Percentiles rank a stretch among this genome's conserved stretches.
phyloP scores from a whole-genome alignment of 2,888 invertebrate species.

The Scrobipalpa atriplicella region DNA sequence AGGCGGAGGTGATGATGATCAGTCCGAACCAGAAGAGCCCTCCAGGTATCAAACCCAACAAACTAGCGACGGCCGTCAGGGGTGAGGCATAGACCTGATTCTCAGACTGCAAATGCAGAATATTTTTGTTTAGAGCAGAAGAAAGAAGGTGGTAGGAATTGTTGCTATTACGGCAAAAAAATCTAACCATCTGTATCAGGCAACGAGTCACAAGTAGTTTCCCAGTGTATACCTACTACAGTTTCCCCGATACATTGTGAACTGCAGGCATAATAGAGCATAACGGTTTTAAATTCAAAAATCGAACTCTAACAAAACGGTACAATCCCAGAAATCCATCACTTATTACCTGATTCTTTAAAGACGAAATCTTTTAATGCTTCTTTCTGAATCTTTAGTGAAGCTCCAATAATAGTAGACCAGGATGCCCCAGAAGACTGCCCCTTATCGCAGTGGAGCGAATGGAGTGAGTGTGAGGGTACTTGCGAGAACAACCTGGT shows the following conservation, averaged over 20 bases:
- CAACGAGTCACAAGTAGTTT: too few relatives aligned
- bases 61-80: constrained; percentile 62
- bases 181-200: too few relatives aligned
- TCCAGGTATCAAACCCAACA: constrained; percentile 77
- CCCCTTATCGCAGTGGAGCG: constrained; percentile 65
- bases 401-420: constrained; percentile 53
- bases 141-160: neutral
- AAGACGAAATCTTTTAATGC: neutral
- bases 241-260: too few relatives aligned
- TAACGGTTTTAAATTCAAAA: too few relatives aligned
- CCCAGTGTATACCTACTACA: too few relatives aligned
- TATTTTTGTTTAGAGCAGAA: neutral
- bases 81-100: constrained; percentile 59
- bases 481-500: constrained; percentile 56
- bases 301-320: too few relatives aligned
- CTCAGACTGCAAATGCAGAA: constrained; percentile 5
- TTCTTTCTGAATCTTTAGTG: constrained; percentile 43
- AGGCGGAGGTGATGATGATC: constrained; percentile 39
- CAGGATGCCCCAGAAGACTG: constrained; percentile 62
- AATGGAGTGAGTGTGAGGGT: constrained; percentile 71
- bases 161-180: too few relatives aligned
- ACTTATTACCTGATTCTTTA: too few relatives aligned
- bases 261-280: too few relatives aligned
- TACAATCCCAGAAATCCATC: too few relatives aligned
- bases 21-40: constrained; percentile 59